Evolutionary conservation across 1,140 invertebrate species (phyloP).

Genomic region (Drosophila murphyi): DNA sequence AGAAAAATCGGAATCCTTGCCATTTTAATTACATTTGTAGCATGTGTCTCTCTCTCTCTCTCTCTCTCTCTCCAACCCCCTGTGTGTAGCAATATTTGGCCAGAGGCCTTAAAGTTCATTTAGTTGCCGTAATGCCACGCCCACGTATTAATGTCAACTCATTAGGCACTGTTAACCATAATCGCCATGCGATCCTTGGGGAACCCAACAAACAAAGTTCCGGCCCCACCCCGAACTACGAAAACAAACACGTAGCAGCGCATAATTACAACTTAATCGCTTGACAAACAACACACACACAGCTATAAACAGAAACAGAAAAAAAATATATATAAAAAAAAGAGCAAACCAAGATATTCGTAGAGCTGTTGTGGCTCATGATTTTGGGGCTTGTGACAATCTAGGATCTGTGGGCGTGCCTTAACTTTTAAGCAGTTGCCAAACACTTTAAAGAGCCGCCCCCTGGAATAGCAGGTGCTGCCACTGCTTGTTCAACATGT

Average conservation of each 20-base stretch:
- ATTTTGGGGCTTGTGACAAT: background rate
- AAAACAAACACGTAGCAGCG: constrained; percentile 67
- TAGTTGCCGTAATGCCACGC: constrained; percentile 9
- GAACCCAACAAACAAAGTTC: constrained; percentile 10
- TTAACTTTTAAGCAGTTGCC: constrained; percentile 69
- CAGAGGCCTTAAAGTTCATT: constrained; percentile 14
- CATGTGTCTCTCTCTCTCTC: constrained; percentile 16
- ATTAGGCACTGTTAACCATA: constrained; percentile 69
- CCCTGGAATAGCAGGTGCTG: background rate
- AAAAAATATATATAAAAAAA: background rate
- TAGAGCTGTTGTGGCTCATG: background rate
- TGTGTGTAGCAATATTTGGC: background rate
- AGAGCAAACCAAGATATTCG: constrained; percentile 51
- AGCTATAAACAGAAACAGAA: constrained; percentile 52
- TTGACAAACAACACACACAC: constrained; percentile 77
- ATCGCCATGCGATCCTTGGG: constrained; percentile 53
- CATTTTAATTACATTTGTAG: constrained; percentile 42
- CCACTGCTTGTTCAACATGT: constrained; percentile 3
- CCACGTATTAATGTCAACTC: constrained; percentile 69
- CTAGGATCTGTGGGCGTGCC: constrained; percentile 43
- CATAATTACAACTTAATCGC: constrained; percentile 81
- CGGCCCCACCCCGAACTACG: background rate
- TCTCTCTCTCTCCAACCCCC: no score
- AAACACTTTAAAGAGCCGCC: constrained; percentile 65
- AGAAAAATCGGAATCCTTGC: background rate